Percentiles rank a stretch among this genome's conserved stretches.
Conservation (phyloP, 2,113 vertebrate species). For the Chascanopsetta lugubris region DNA sequence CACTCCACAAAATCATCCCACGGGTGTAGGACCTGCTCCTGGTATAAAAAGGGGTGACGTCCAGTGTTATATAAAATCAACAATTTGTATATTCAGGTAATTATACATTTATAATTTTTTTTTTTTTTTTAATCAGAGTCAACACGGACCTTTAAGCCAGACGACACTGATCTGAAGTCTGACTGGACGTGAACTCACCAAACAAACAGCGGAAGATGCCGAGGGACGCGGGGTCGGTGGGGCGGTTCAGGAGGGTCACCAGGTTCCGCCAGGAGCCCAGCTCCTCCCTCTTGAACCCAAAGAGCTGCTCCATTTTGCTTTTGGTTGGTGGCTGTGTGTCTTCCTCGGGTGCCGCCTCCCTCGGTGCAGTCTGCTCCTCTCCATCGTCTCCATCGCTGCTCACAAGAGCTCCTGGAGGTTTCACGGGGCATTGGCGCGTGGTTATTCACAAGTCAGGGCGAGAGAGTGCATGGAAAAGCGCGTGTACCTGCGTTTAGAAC, state of each 20-base stretch:
- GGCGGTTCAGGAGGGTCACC: conserved; percentile 86
- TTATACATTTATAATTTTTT: too few species aligned
- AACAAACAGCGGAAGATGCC: conserved; percentile 90
- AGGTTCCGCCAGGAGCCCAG: conserved; percentile 83
- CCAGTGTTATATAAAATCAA: too few species aligned
- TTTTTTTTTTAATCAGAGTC: too few species aligned
- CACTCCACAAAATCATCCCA: too few species aligned
- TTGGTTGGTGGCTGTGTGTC: conserved; percentile 5
- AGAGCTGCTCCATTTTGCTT: conserved; percentile 79
- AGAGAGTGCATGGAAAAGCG: too few species aligned
- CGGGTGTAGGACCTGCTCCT: too few species aligned
- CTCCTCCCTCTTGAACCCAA: conserved; percentile 86
- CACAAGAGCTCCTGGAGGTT: conserved; percentile 56
- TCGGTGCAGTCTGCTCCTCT: conserved; percentile 29
- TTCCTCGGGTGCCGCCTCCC: conserved; percentile 10
- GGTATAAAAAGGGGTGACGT: too few species aligned
- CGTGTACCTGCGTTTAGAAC: too few species aligned
- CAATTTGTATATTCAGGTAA: too few species aligned
- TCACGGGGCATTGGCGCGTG: background rate
- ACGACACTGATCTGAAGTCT: background rate
- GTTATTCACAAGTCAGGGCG: background rate
- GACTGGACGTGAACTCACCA: conserved; percentile 74
- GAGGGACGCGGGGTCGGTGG: conserved; percentile 86
- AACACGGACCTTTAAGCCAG: too few species aligned
- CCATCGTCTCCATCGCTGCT: conserved; percentile 55